Evolutionary conservation across 2,888 invertebrate species (phyloP).

Genomic region (Lamellibrachia columna): DNA sequence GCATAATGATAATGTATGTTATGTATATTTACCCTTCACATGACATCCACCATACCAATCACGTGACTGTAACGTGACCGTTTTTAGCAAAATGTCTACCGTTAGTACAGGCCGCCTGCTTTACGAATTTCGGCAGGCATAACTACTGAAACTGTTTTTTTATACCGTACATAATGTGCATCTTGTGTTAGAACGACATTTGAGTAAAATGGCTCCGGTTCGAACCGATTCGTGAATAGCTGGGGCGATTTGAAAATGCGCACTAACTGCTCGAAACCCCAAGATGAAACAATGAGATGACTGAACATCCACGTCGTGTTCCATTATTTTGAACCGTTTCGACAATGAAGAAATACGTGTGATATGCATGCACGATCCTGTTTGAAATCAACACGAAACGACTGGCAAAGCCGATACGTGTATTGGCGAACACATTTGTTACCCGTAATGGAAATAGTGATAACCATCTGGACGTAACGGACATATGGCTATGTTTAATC

Average conservation of each 20-base stretch:
- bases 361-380: not conserved
- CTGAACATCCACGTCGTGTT: not conserved
- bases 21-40: not conserved
- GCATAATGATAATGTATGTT: not conserved
- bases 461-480: not conserved
- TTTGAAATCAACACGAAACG: not conserved
- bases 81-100: not conserved
- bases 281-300: not conserved
- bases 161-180: not conserved
- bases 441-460: not conserved
- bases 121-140: not conserved
- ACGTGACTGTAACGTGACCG: not conserved
- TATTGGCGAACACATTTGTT: not conserved
- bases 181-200: not conserved
- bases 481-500: not conserved
- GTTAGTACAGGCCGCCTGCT: not conserved
- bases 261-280: too few species aligned
- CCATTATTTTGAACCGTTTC: not conserved
- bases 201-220: not conserved
- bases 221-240: not conserved
- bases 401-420: not conserved
- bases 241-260: not conserved
- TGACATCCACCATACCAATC: not conserved
- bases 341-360: not conserved
- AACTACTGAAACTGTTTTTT: not conserved